phyloP scores from a whole-genome alignment of 2,888 invertebrate genomes.

The Dryomyza anilis region DNA sequence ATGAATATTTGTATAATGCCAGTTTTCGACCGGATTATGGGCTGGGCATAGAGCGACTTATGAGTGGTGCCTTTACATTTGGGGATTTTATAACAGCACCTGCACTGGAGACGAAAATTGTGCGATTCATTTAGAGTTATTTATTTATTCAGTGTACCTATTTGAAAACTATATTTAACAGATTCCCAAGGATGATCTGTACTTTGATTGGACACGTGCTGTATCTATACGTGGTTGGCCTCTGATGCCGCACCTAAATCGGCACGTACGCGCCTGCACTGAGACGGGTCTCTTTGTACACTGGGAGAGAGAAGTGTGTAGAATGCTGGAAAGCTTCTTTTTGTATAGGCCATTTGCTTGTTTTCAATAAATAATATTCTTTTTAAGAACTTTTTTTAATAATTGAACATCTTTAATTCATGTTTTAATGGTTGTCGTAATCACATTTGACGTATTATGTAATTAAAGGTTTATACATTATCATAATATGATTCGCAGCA shows the following conservation, averaged over 20 bases:
- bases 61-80: conserved; percentile 48
- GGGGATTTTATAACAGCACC: conserved; percentile 50
- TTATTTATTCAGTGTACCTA: neutral
- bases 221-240: conserved; percentile 56
- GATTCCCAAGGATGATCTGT: conserved; percentile 54
- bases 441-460: no score
- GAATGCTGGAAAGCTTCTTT: neutral
- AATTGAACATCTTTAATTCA: no score
- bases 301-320: conserved; percentile 52
- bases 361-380: no score
- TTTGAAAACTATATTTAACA: conserved; percentile 24
- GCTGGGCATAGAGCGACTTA: conserved; percentile 52
- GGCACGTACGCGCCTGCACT: conserved; percentile 48
- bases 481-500: no score
- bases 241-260: conserved; percentile 51
- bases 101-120: conserved; percentile 51
- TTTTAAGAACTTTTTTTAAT: no score
- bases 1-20: conserved; percentile 49
- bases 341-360: no score
- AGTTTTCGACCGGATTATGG: conserved; percentile 51
- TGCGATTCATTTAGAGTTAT: conserved; percentile 27
- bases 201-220: conserved; percentile 56
- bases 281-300: conserved; percentile 53
- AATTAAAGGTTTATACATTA: no score
- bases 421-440: no score